These are phyloP conservation scores for Eubasilissa regina DNA, from an alignment of 1,140 invertebrate species.

Conservation along the genomic window DNA sequence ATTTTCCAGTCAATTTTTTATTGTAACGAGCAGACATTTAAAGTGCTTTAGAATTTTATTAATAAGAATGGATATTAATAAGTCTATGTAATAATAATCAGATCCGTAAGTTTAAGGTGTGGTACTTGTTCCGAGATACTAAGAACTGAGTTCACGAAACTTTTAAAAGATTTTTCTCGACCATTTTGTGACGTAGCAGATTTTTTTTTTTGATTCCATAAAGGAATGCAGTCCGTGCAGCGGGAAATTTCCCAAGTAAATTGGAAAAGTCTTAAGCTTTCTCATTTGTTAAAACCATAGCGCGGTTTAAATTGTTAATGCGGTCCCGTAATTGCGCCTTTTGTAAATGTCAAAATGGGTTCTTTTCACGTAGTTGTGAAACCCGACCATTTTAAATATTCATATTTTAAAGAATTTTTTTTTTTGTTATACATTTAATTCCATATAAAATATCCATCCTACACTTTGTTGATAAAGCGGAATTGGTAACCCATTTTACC, in stretches of 20 bases:
- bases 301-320: conserved; percentile 28
- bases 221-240: conserved; percentile 40
- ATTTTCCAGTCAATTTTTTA: too few species aligned
- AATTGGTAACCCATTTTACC: too few species aligned
- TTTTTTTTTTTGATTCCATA: conserved; percentile 1
- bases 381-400: background rate
- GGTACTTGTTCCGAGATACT: too few species aligned
- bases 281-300: conserved; percentile 24
- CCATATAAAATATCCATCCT: too few species aligned
- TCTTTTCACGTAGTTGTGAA: background rate
- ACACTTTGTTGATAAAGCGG: too few species aligned
- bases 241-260: conserved; percentile 42
- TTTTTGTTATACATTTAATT: too few species aligned
- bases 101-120: too few species aligned
- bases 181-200: background rate
- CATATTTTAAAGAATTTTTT: too few species aligned
- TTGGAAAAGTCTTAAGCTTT: conserved; percentile 46
- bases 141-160: background rate
- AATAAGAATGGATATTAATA: too few species aligned
- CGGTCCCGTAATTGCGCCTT: background rate
- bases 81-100: too few species aligned
- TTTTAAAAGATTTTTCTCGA: background rate
- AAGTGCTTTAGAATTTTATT: too few species aligned
- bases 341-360: conserved; percentile 1
- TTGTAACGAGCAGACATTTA: too few species aligned